phyloP scores from a whole-genome alignment of 1,140 invertebrate genomes.

The Scaptodrosophila lebanonensis region DNA sequence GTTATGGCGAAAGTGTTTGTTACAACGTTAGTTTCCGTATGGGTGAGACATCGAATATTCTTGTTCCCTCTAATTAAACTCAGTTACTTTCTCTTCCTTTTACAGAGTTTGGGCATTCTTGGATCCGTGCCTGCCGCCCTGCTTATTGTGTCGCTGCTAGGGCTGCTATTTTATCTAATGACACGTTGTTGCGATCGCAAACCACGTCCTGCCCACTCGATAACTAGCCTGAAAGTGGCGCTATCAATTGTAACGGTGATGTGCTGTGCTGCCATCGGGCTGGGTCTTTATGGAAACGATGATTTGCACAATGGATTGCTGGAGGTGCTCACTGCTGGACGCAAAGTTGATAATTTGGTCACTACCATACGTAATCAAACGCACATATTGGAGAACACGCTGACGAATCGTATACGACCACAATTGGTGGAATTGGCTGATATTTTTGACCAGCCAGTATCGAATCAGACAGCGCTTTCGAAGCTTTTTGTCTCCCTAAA shows the following conservation, averaged over 20 bases:
- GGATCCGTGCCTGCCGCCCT: conserved; percentile 93
- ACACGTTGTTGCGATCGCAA: conserved; percentile 95
- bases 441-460: conserved; percentile 85
- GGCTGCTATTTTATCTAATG: conserved; percentile 92
- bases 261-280: conserved; percentile 86
- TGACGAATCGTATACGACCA: conserved; percentile 82
- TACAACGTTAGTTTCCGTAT: too few relatives aligned
- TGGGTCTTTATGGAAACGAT: conserved; percentile 86
- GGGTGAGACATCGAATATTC: neutral
- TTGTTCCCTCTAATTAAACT: neutral
- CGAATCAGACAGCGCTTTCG: conserved; percentile 85
- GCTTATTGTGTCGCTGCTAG: conserved; percentile 91
- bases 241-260: conserved; percentile 90
- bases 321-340: conserved; percentile 86
- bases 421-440: conserved; percentile 84
- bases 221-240: conserved; percentile 89
- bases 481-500: conserved; percentile 82
- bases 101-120: conserved; percentile 92
- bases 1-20: neutral
- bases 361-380: conserved; percentile 86
- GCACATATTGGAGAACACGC: conserved; percentile 80
- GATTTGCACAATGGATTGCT: conserved; percentile 93
- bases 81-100: neutral
- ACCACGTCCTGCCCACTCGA: conserved; percentile 88
- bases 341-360: conserved; percentile 86